Percentiles rank a stretch among this genome's conserved stretches.
Conservation (phyloP, 2,797 vertebrate genomes). For the Delichon dasypus region DNA sequence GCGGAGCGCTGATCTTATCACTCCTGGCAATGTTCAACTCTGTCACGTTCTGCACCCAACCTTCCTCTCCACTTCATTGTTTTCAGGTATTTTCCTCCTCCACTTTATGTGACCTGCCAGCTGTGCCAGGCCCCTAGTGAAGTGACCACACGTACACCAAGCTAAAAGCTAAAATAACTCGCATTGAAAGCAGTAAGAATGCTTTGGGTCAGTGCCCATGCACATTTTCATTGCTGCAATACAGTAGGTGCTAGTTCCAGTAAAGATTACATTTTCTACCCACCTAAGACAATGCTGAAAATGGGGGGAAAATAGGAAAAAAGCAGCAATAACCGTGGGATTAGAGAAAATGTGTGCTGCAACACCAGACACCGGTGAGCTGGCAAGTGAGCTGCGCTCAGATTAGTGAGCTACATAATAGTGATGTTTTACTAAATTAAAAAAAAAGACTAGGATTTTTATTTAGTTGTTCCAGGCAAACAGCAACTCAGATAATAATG, state of each 20-base stretch:
- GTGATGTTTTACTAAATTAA: neutral
- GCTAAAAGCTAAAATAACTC: neutral
- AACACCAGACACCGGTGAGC: neutral
- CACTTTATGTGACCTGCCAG: neutral
- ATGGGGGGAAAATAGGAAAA: fast-evolving
- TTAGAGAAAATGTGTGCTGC: neutral
- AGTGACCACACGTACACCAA: fast-evolving
- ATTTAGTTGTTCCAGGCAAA: neutral
- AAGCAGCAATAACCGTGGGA: neutral
- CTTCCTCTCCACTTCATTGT: neutral
- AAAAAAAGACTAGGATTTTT: neutral
- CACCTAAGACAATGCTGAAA: neutral
- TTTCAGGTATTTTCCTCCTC: neutral
- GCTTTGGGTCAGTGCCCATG: neutral
- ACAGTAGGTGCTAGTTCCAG: neutral
- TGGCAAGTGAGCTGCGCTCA: neutral
- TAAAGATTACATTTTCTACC: neutral
- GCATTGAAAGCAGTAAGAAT: neutral
- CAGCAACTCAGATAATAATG: neutral
- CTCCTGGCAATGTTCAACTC: neutral
- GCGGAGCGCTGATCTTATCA: neutral
- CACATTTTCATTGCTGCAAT: neutral
- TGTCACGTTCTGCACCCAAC: neutral
- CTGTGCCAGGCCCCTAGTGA: neutral
- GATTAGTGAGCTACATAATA: fast-evolving